Conservation (phyloP, 1,140 invertebrate species). For the Ridgeia piscesae region DNA sequence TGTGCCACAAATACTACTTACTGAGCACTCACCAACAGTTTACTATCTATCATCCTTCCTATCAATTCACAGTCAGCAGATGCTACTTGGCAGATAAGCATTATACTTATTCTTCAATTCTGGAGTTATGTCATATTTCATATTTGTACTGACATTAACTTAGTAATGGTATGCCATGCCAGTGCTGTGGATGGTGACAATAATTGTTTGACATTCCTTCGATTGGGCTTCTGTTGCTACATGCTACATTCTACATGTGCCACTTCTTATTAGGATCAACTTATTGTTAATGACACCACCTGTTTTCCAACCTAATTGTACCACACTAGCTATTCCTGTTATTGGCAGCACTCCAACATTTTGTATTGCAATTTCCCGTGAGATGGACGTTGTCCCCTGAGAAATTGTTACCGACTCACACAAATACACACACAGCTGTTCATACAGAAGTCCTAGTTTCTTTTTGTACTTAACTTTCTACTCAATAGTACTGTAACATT, state of each 20-base stretch:
- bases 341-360: neutral
- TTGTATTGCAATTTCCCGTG: neutral
- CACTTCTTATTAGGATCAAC: neutral
- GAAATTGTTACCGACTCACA: neutral
- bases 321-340: neutral
- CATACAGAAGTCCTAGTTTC: neutral
- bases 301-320: neutral
- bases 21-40: neutral
- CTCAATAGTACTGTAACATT: too few relatives aligned
- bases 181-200: neutral
- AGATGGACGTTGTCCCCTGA: neutral
- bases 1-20: neutral
- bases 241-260: neutral
- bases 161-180: neutral
- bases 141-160: neutral
- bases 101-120: neutral
- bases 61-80: neutral
- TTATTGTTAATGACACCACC: neutral
- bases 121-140: neutral
- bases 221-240: neutral
- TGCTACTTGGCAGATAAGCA: neutral
- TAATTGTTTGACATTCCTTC: neutral
- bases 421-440: neutral
- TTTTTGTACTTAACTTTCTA: neutral
- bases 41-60: neutral